Conservation (phyloP, 2,888 invertebrate species). For the Amblyjoppa proteus region DNA sequence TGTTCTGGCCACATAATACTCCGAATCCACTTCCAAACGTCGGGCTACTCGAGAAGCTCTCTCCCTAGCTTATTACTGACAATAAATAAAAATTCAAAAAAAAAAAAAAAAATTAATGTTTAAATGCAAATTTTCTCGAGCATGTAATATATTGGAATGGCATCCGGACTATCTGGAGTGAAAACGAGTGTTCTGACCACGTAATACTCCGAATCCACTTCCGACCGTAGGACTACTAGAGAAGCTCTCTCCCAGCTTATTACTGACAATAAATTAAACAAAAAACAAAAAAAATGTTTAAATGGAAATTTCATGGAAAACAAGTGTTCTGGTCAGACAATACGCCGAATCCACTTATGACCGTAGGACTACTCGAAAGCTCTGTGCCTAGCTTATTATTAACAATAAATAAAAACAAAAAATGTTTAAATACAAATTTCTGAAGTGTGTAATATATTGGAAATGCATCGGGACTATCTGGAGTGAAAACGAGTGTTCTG, state of each 20-base stretch:
- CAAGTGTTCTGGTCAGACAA: background rate
- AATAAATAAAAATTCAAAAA: background rate
- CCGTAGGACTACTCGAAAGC: background rate
- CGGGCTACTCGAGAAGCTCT: conserved; percentile 2
- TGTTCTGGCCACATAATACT: conserved; percentile 3
- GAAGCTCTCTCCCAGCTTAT: background rate
- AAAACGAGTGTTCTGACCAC: too few relatives aligned
- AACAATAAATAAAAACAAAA: background rate
- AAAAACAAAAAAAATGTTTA: background rate
- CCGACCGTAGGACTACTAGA: background rate
- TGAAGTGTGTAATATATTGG: too few relatives aligned
- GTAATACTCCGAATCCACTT: background rate
- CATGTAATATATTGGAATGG: too few relatives aligned
- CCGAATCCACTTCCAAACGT: background rate
- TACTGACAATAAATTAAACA: background rate
- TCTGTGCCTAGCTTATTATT: too few relatives aligned
- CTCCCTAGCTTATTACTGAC: background rate
- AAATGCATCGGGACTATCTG: too few relatives aligned
- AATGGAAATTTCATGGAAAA: background rate
- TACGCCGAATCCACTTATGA: background rate
- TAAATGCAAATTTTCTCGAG: too few relatives aligned
- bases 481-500: too few relatives aligned
- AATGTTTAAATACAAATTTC: background rate
- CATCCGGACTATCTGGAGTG: too few relatives aligned
- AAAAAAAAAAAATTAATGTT: background rate